Evolutionary conservation across 2,797 vertebrate species (phyloP).

Genomic region (Sebastes oblongus): DNA sequence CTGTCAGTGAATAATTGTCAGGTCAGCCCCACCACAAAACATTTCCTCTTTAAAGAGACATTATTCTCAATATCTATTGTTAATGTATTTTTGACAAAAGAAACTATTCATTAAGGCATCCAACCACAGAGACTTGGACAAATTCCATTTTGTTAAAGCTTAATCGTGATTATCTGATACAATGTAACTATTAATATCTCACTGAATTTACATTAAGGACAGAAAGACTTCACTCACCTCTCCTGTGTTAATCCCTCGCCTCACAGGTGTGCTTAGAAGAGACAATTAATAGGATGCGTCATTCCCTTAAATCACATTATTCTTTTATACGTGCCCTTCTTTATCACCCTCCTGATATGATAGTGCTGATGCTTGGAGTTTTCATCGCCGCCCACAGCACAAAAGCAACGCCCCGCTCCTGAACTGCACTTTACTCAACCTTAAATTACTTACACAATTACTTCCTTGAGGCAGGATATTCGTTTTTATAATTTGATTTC

Average conservation of each 20-base stretch:
- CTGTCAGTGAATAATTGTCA: slow-evolving; percentile 70
- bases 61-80: not conserved
- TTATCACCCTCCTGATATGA: slow-evolving; percentile 74
- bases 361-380: slow-evolving; percentile 71
- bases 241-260: slow-evolving; percentile 2
- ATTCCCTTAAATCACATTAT: slow-evolving; percentile 44
- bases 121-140: not conserved
- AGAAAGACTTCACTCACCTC: slow-evolving; percentile 53
- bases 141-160: not conserved
- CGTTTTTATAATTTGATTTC: not conserved
- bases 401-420: slow-evolving; percentile 36
- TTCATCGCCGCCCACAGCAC: slow-evolving; percentile 29
- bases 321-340: slow-evolving; percentile 53
- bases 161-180: not conserved
- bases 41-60: not conserved
- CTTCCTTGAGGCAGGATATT: not conserved
- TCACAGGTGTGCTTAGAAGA: slow-evolving; percentile 31
- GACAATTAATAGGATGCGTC: slow-evolving; percentile 23
- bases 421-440: slow-evolving; percentile 64
- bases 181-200: not conserved
- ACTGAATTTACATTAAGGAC: not conserved
- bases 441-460: slow-evolving; percentile 24
- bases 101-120: not conserved
- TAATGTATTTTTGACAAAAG: not conserved
- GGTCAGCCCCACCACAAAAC: not conserved